phyloP scores from a whole-genome alignment of 2,113 vertebrate species.

The Pseudopipra pipra region DNA sequence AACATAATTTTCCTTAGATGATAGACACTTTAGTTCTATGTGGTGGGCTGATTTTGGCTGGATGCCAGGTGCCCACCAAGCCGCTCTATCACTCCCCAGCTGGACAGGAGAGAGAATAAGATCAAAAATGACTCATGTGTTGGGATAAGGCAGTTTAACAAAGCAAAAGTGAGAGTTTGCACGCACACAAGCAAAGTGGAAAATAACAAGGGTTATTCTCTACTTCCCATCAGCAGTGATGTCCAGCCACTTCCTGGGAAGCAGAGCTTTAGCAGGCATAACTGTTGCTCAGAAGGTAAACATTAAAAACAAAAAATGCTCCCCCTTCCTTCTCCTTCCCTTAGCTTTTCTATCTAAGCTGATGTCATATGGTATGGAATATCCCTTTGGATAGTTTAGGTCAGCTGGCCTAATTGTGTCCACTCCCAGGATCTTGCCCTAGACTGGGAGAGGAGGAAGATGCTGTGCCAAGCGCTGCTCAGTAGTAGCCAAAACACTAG shows the following conservation, averaged over 20 bases:
- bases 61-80: neutral
- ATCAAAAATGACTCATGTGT: neutral
- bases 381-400: neutral
- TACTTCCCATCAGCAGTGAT: neutral
- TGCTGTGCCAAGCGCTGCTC: neutral
- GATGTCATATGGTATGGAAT: neutral
- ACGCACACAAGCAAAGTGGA: neutral
- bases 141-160: neutral
- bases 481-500: neutral
- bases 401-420: neutral
- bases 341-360: neutral
- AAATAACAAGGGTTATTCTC: neutral
- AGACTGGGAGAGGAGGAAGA: neutral
- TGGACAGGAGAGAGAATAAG: neutral
- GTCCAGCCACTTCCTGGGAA: neutral
- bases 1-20: neutral
- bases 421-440: neutral
- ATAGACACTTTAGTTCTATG: fast-evolving
- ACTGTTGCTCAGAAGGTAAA: neutral
- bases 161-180: neutral
- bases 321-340: neutral
- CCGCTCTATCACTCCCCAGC: neutral
- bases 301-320: neutral
- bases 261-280: neutral
- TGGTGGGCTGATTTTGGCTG: neutral